Conservation (phyloP, 2,113 vertebrate species). For the Sebastes fasciatus region DNA sequence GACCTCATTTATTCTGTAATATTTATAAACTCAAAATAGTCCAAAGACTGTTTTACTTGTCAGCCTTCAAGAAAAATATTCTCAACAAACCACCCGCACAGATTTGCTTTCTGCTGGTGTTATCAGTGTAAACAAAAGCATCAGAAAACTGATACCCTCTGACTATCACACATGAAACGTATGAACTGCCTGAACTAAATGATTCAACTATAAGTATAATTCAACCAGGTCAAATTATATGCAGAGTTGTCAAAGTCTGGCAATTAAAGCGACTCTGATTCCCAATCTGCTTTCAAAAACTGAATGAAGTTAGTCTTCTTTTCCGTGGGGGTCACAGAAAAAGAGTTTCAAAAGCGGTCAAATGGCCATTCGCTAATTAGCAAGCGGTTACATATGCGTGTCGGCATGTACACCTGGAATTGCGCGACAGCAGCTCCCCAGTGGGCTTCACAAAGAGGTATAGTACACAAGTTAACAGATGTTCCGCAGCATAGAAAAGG, state of each 20-base stretch:
- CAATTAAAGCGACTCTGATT: constrained; percentile 18
- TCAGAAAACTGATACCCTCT: not conserved
- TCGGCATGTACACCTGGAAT: constrained; percentile 69
- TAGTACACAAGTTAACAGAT: constrained; percentile 77
- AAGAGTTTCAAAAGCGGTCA: constrained; percentile 40
- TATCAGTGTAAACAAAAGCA: not conserved
- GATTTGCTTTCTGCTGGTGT: not conserved
- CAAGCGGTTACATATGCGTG: constrained; percentile 55
- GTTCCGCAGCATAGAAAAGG: constrained; percentile 57
- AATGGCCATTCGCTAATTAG: constrained; percentile 65
- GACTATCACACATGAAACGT: not conserved
- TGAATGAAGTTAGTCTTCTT: not conserved
- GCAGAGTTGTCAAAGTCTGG: not conserved
- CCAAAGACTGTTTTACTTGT: not conserved
- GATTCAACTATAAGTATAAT: not conserved
- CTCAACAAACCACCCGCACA: not conserved
- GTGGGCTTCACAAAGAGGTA: constrained; percentile 61
- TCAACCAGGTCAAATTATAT: not conserved
- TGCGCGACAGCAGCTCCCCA: constrained; percentile 69
- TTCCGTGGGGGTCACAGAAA: constrained; percentile 30
- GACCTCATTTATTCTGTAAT: constrained; percentile 27
- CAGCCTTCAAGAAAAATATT: not conserved
- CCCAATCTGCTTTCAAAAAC: constrained; percentile 5
- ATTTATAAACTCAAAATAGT: constrained; percentile 36
- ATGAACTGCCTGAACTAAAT: not conserved